Evolutionary conservation across 2,888 invertebrate species (phyloP).

Genomic region (Nesidiocoris tenuis): DNA sequence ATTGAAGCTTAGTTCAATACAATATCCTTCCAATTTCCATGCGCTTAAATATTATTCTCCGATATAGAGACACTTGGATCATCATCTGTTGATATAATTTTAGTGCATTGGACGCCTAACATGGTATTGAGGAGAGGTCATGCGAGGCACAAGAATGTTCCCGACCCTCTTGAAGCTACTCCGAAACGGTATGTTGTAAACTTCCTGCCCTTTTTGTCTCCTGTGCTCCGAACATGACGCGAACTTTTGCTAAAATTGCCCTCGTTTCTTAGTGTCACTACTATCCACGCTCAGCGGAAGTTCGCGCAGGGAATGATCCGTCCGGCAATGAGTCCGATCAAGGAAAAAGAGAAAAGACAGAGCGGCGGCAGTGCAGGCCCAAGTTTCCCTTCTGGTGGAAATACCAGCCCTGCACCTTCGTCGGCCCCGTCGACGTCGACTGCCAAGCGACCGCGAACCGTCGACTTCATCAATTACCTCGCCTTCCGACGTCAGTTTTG

Average conservation of each 20-base stretch:
- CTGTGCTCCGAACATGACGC: no score
- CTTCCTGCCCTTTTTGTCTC: no score
- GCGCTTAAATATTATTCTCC: no score
- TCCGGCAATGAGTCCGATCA: constrained; percentile 60
- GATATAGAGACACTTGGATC: no score
- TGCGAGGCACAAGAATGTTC: constrained; percentile 55
- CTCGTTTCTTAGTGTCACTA: constrained; percentile 55
- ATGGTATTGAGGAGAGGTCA: constrained; percentile 55
- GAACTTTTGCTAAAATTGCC: background rate
- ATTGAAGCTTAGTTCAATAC: no score
- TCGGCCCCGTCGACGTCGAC: constrained; percentile 50
- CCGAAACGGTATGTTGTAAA: constrained; percentile 56
- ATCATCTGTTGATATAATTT: no score
- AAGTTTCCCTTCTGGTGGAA: constrained; percentile 39
- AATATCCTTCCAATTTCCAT: no score
- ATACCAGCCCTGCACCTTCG: constrained; percentile 2
- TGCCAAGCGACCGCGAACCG: constrained; percentile 73
- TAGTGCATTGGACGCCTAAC: constrained; percentile 31
- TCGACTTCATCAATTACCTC: constrained; percentile 81
- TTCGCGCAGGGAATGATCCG: constrained; percentile 72
- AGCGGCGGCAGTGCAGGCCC: constrained; percentile 48
- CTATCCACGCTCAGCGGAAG: constrained; percentile 83
- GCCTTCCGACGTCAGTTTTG: constrained; percentile 74
- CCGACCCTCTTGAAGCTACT: constrained; percentile 53
- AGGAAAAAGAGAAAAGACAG: constrained; percentile 55